Evolutionary conservation across 2,797 vertebrate species (phyloP), one percentile per base, ranked within the genome.

Genomic region (Gastrophryne carolinensis): DNA sequence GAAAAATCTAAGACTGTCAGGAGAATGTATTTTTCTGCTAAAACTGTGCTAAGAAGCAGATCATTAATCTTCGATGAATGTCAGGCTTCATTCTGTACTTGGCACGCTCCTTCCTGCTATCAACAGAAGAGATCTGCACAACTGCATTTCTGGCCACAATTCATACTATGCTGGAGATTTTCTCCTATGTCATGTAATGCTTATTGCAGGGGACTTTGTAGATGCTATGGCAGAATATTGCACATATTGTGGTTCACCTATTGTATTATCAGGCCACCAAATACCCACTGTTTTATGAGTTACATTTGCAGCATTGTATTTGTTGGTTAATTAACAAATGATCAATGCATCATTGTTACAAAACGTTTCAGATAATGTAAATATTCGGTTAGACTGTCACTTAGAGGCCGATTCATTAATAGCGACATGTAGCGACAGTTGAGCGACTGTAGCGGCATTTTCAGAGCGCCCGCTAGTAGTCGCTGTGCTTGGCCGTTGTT

Each of bases 21-120:
- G 63, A 34, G 13, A 53, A 37, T 39, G 13, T 23, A 53, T 67
- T 67, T 30, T 35, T 47, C 24, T 52, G 5, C 64, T 37, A 49
- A 67, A 66, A 67, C 37, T 34, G 64, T 67, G 64, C 21, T 35
- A 35, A 67, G 32, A 53, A 67, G 47, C 49, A 67, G 32, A 67
- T 39, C 49, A 67, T 67, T 54, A 37, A 53, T 54, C 23, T 67
- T 67, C 32, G 3, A 19, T 39, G 32, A 67, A 39, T 53, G 15
- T 67, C 64, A 67, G 32, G 64, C 27, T 37, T 37, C 49, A 67
- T 67, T 67, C 49, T 37, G 27, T 9, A 13, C 44, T 24, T 19
- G 41, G 23, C 61, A 24, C 27, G 7, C 64, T 54, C 30, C 32
- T 37, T 39, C 49, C 19, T 53, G 17, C 39, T 39, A 54, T 54